Evolutionary conservation across 2,113 vertebrate genomes (phyloP).

Genomic region (Crotalus tigris): DNA sequence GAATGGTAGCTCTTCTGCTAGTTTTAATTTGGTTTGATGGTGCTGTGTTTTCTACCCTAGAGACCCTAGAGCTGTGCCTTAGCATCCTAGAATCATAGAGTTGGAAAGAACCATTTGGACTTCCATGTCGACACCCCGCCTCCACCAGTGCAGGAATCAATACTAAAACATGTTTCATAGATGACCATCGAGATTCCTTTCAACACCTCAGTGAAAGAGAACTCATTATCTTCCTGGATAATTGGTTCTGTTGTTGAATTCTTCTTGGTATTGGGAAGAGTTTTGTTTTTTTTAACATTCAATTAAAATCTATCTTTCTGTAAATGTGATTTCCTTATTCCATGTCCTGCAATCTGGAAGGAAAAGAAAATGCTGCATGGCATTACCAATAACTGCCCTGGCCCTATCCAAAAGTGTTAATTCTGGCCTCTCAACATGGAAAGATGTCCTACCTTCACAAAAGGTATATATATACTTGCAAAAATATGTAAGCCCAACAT

Average conservation of each 20-base stretch:
- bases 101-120: neutral
- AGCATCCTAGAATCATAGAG: neutral
- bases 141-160: neutral
- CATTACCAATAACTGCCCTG: neutral
- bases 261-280: neutral
- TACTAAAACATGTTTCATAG: neutral
- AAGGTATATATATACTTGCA: neutral
- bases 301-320: neutral
- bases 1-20: conserved; percentile 1
- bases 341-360: neutral
- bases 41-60: neutral
- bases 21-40: conserved; percentile 19
- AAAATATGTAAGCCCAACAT: neutral
- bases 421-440: neutral
- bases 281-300: neutral
- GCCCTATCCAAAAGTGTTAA: neutral
- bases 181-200: neutral
- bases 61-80: neutral
- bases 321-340: neutral
- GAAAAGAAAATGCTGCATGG: neutral
- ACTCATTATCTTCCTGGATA: neutral
- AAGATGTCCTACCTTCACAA: neutral
- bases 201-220: neutral
- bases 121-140: neutral
- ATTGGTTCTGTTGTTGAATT: neutral